phyloP scores from a whole-genome alignment of 92 coral and sea anemone genomes.

The Epizoanthus stellaris region DNA sequence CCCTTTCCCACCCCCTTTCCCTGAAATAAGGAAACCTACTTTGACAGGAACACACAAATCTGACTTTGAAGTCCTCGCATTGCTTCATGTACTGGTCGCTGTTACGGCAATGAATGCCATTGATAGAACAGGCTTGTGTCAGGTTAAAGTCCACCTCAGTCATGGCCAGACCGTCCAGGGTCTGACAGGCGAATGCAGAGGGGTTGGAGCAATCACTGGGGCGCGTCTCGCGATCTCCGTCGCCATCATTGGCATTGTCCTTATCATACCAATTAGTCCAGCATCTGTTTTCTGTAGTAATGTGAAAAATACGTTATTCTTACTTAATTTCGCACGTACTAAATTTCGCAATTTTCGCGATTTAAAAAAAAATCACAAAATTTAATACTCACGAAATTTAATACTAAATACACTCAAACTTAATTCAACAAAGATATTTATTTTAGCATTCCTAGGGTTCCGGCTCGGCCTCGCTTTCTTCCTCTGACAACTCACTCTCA shows the following conservation, averaged over 20 bases:
- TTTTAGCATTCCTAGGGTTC: no score
- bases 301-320: not conserved
- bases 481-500: no score
- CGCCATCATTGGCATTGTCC: slow-evolving; percentile 64
- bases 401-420: not conserved
- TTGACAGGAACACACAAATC: slow-evolving; percentile 88
- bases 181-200: slow-evolving; percentile 81
- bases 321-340: no score
- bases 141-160: slow-evolving; percentile 73
- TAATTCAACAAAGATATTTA: no score
- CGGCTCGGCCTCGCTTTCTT: no score
- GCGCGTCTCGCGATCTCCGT: slow-evolving; percentile 77
- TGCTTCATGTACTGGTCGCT: slow-evolving; percentile 68
- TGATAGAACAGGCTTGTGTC: slow-evolving; percentile 72
- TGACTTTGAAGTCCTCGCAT: slow-evolving; percentile 93
- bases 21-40: slow-evolving; percentile 46
- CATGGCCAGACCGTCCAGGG: slow-evolving; percentile 65
- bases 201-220: slow-evolving; percentile 76
- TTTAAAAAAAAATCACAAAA: no score
- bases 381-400: no score
- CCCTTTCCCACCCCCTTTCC: not conserved
- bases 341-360: no score
- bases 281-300: slow-evolving; percentile 75
- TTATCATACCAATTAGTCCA: slow-evolving; percentile 92
- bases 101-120: slow-evolving; percentile 83